Base-by-base conservation (phyloP, 2,888 invertebrate species). In the Thelaira solivaga region DNA sequence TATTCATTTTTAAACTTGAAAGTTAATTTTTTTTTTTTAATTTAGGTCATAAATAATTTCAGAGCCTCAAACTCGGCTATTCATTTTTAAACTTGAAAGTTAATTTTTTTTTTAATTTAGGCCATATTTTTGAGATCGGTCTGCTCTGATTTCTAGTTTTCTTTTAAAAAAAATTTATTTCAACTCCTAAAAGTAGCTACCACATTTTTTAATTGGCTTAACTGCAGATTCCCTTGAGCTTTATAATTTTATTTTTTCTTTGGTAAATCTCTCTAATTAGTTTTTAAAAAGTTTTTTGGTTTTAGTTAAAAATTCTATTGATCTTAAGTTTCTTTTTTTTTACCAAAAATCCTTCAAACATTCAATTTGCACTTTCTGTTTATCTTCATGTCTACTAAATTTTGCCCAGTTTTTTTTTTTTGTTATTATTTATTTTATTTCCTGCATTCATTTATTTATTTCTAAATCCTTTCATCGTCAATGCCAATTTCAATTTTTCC, bases 311-410 rank as follows among this genome's bases (percentile, higher is more conserved):
- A 29, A 11, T 29, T 2, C n/a, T 45, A 45, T 55, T 55, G 34
- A 55, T 26, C 20, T 57, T 24, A 20, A 4, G 31, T 22, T 45
- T 0, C 2, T 45, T 53, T 62, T 24, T n/a, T 13, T 51, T 31
- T 24, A 18, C 4, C 20, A 7, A 43, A 41, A 31, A 4, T 7
- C 10, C 4, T 16, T 20, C n/a, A 18, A 62, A 45, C 53, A 39
- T 73, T 65, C 47, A 78, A 78, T 78, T 74, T 71, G 61, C 61
- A 74, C 65, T 78, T 74, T 78, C 53, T 78, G 71, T 78, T 78
- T 78, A 55, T 74, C 78, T 74, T 78, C 74, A 55, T 61, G 78
- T 78, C 78, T 78, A 62, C 65, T 31, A 31, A 47, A 75, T 62
- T 62, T 39, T 62, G 49, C 62, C 55, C 67, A 77, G 61, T 49